phyloP scores from a whole-genome alignment of 1,140 invertebrate genomes.

The Coptotermes formosanus region DNA sequence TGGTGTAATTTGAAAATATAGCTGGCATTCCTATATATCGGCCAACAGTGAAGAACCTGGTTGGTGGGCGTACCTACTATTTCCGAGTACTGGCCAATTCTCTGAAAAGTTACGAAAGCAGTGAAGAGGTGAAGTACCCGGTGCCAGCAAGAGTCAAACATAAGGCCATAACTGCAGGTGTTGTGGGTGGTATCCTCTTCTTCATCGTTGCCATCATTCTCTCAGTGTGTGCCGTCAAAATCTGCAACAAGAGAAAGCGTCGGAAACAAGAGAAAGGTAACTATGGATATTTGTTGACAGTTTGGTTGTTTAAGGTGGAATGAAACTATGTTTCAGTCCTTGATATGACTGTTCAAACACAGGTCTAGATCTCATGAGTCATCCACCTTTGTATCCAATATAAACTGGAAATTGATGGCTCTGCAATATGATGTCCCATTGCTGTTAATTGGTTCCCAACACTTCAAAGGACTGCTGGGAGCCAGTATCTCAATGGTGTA shows the following conservation, averaged over 20 bases:
- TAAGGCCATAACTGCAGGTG: slow-evolving; percentile 89
- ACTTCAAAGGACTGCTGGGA: no score
- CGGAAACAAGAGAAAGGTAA: slow-evolving; percentile 96
- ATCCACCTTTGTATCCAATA: no score
- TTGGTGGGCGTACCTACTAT: slow-evolving; percentile 84
- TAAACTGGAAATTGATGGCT: background rate
- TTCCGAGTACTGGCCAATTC: slow-evolving; percentile 87
- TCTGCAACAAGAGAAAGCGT: slow-evolving; percentile 93
- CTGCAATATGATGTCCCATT: background rate
- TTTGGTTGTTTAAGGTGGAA: background rate
- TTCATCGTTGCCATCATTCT: slow-evolving; percentile 95
- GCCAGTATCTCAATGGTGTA: no score
- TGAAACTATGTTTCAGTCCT: no score
- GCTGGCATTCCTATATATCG: background rate
- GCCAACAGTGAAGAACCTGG: slow-evolving; percentile 82
- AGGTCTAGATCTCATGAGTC: no score
- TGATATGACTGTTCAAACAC: no score
- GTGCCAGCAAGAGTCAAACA: slow-evolving; percentile 85
- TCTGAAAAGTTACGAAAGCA: slow-evolving; percentile 75
- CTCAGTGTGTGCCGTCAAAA: slow-evolving; percentile 93
- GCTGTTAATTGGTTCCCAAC: no score
- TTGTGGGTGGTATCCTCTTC: slow-evolving; percentile 92
- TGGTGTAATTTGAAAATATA: no score
- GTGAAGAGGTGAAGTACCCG: slow-evolving; percentile 81
- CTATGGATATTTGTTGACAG: slow-evolving; percentile 31